phyloP scores from a whole-genome alignment of 1,140 invertebrate genomes.

The Dreissena rostriformis region DNA sequence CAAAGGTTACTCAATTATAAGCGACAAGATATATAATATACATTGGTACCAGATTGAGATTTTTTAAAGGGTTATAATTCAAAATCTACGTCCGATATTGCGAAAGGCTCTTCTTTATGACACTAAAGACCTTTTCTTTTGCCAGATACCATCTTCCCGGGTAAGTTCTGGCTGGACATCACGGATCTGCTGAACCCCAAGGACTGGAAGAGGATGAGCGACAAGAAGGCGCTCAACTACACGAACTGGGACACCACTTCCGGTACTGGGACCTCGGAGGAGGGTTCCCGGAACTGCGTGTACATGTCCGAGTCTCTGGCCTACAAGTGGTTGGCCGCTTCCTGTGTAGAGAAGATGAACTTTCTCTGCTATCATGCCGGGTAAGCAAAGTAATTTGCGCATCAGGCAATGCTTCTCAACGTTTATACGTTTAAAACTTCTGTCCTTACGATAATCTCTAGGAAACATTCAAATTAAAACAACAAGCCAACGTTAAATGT shows the following conservation, averaged over 20 bases:
- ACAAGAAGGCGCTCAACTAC: background rate
- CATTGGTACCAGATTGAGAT: too few species aligned
- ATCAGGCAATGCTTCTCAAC: too few species aligned
- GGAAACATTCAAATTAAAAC: too few species aligned
- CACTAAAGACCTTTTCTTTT: background rate
- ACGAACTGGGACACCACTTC: background rate
- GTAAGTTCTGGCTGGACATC: slow-evolving; percentile 36
- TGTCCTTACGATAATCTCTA: too few species aligned
- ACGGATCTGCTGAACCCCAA: slow-evolving; percentile 34
- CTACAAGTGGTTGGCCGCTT: slow-evolving; percentile 1
- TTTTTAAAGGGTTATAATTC: too few species aligned
- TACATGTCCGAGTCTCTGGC: background rate
- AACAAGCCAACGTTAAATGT: too few species aligned
- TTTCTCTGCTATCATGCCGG: slow-evolving; percentile 43
- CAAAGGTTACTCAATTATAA: too few species aligned
- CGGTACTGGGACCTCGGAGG: background rate
- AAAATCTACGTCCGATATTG: too few species aligned
- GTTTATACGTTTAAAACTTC: too few species aligned
- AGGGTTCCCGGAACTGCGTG: slow-evolving; percentile 16
- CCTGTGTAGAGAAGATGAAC: slow-evolving; percentile 37
- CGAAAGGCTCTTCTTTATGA: too few species aligned
- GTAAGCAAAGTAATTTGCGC: slow-evolving; percentile 53
- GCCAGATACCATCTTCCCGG: slow-evolving; percentile 6
- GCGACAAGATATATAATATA: too few species aligned
- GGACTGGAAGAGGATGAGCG: slow-evolving; percentile 32